Percentiles rank a stretch among this genome's conserved stretches.
Conservation (phyloP, 1,140 invertebrate genomes). For the Ostrea denselamellosa region DNA sequence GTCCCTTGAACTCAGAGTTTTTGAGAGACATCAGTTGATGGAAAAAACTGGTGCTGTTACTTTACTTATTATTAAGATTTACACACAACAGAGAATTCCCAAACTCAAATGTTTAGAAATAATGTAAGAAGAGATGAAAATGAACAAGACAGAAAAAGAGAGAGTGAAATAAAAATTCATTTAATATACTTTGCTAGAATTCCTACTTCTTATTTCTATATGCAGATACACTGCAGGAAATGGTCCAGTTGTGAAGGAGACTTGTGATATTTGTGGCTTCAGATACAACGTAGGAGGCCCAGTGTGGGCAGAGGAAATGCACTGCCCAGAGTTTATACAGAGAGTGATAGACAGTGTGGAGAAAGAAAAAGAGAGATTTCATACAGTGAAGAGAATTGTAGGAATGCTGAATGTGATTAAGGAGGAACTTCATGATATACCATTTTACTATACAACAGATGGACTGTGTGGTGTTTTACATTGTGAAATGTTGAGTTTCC, state of each 20-base stretch:
- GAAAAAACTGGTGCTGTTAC: neutral
- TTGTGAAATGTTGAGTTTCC: conserved; percentile 61
- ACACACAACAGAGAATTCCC: too few relatives aligned
- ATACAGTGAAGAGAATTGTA: conserved; percentile 87
- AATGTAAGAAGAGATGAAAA: too few relatives aligned
- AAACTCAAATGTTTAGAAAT: too few relatives aligned
- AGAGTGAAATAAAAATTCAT: neutral
- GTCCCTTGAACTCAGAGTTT: too few relatives aligned
- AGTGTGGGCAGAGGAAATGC: conserved; percentile 93
- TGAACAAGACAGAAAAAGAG: neutral
- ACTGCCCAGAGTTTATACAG: conserved; percentile 88
- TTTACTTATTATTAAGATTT: too few relatives aligned
- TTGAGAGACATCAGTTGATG: too few relatives aligned
- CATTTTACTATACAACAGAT: conserved; percentile 91
- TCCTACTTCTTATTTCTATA: neutral
- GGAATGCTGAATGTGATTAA: conserved; percentile 81
- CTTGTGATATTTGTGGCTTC: conserved; percentile 89
- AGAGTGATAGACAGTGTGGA: conserved; percentile 78
- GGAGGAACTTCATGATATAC: conserved; percentile 90
- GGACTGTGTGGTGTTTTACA: conserved; percentile 84
- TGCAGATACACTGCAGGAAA: conserved; percentile 24
- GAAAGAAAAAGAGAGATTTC: conserved; percentile 70
- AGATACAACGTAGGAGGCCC: conserved; percentile 93
- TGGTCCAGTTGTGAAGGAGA: conserved; percentile 61
- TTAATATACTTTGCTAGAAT: neutral